Evolutionary conservation across 2,888 invertebrate species (phyloP).

Genomic region (Polyploca ridens): DNA sequence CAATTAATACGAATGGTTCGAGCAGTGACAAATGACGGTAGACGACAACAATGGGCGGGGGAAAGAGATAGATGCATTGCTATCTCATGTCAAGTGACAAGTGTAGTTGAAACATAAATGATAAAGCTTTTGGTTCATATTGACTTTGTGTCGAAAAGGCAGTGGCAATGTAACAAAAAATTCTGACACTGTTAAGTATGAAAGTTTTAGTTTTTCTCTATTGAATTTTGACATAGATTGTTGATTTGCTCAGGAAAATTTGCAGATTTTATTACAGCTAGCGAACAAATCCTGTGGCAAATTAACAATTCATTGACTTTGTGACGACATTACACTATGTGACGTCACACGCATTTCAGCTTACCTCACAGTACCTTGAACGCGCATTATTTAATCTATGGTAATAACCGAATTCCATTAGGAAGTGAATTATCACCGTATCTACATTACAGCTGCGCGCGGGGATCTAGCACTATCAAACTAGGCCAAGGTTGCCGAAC

Average conservation of each 20-base stretch:
- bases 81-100: neutral
- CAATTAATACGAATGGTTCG: constrained; percentile 54
- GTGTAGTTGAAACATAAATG: neutral
- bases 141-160: too few relatives aligned
- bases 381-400: constrained; percentile 21
- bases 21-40: constrained; percentile 15
- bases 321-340: neutral
- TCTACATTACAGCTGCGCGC: constrained; percentile 52
- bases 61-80: neutral
- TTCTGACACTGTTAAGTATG: too few relatives aligned
- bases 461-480: constrained; percentile 63
- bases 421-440: constrained; percentile 66
- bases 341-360: constrained; percentile 12
- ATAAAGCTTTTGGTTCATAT: too few relatives aligned
- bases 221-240: too few relatives aligned
- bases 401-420: constrained; percentile 45
- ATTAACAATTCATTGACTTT: neutral
- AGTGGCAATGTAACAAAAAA: too few relatives aligned
- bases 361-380: constrained; percentile 12
- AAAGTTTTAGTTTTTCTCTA: too few relatives aligned
- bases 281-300: too few relatives aligned
- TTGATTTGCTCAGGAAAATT: too few relatives aligned
- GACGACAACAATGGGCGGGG: constrained; percentile 14
- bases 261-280: too few relatives aligned
- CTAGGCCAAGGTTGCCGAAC: constrained; percentile 70